These are phyloP conservation scores for Campopleginae sp. DNA, from an alignment of 2,888 invertebrate species.

Conservation along the genomic window DNA sequence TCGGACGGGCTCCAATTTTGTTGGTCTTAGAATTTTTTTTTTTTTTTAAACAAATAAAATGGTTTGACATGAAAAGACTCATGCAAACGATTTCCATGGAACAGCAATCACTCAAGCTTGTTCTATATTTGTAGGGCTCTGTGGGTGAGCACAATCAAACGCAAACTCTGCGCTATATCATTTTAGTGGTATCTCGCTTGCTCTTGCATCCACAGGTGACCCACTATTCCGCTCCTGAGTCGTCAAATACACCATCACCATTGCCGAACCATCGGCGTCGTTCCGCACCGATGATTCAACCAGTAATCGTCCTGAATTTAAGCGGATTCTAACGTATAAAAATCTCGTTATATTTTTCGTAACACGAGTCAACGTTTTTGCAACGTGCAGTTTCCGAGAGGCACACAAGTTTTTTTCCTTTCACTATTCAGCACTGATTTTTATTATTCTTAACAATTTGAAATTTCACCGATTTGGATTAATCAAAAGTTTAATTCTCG, in stretches of 20 bases:
- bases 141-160: conserved; percentile 38
- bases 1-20: background rate
- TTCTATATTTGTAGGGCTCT: conserved; percentile 41
- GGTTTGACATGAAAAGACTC: conserved; percentile 3
- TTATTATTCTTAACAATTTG: background rate
- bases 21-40: background rate
- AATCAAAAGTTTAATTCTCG: background rate
- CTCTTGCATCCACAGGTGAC: conserved; percentile 56
- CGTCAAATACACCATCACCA: conserved; percentile 45
- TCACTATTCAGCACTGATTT: background rate
- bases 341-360: conserved; percentile 15
- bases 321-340: conserved; percentile 23
- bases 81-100: background rate
- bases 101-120: conserved; percentile 30
- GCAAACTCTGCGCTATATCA: conserved; percentile 36
- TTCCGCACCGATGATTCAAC: conserved; percentile 46
- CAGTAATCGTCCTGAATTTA: conserved; percentile 23
- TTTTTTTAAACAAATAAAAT: background rate
- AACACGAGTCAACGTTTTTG: conserved; percentile 1
- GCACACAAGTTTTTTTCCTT: background rate
- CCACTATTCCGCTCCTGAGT: conserved; percentile 47
- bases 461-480: background rate
- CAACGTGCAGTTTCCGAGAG: background rate
- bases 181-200: conserved; percentile 26
- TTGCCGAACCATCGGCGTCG: conserved; percentile 41